Conservation (phyloP, 2,113 vertebrate species). For the Balaenoptera acutorostrata region DNA sequence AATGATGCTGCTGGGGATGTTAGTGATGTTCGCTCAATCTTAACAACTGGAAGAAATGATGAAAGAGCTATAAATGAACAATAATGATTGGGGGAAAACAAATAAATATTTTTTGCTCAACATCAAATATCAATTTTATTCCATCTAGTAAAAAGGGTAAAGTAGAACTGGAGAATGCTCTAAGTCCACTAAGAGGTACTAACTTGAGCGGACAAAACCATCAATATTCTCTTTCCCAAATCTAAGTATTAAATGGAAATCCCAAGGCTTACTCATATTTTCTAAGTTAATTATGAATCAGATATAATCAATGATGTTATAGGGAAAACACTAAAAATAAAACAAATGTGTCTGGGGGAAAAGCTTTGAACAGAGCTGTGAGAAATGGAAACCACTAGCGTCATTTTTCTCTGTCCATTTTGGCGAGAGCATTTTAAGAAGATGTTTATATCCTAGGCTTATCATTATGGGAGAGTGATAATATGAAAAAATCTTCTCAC, state of each 20-base stretch:
- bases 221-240: neutral
- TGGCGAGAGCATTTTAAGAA: constrained; percentile 9
- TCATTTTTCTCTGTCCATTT: neutral
- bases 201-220: neutral
- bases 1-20: neutral
- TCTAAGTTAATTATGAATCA: constrained; percentile 53
- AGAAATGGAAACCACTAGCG: neutral
- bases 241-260: neutral
- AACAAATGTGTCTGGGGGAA: neutral
- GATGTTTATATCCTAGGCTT: neutral
- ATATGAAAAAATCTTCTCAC: neutral
- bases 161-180: neutral
- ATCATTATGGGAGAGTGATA: neutral
- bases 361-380: neutral
- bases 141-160: neutral
- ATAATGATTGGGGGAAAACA: neutral
- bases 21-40: neutral
- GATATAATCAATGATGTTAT: constrained; percentile 43
- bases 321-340: constrained; percentile 49
- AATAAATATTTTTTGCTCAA: neutral
- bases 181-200: neutral
- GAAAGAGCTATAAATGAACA: neutral
- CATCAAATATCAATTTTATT: neutral
- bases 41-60: neutral
- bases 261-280: neutral